phyloP scores from a whole-genome alignment of 2,113 vertebrate species.

The Caranx melampygus region DNA sequence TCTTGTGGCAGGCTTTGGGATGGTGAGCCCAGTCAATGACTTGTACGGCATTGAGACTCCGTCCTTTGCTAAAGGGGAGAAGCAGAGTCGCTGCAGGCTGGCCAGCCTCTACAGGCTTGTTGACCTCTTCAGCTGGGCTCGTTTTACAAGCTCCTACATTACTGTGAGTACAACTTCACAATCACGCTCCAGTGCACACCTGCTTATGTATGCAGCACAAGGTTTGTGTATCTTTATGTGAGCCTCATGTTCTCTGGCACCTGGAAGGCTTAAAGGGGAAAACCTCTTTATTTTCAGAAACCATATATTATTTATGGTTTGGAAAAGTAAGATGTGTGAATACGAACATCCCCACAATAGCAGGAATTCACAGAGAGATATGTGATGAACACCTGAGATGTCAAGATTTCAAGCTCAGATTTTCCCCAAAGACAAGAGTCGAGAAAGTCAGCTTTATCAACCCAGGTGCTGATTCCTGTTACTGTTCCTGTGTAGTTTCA shows the following conservation, averaged over 20 bases:
- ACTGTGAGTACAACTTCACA: slow-evolving; percentile 86
- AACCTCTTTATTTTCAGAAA: slow-evolving; percentile 37
- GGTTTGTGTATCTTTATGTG: slow-evolving; percentile 43
- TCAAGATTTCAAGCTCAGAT: slow-evolving; percentile 29
- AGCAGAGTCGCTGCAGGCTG: slow-evolving; percentile 91
- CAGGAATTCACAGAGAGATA: slow-evolving; percentile 39
- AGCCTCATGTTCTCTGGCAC: slow-evolving; percentile 6
- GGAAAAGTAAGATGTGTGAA: slow-evolving; percentile 37
- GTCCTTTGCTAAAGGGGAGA: slow-evolving; percentile 91
- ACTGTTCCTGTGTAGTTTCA: slow-evolving; percentile 30
- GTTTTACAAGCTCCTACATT: slow-evolving; percentile 91
- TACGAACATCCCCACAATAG: slow-evolving; percentile 25
- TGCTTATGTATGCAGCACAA: slow-evolving; percentile 49
- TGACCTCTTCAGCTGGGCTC: slow-evolving; percentile 95
- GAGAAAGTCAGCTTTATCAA: slow-evolving; percentile 39
- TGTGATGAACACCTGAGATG: slow-evolving; percentile 47
- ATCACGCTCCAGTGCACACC: slow-evolving; percentile 50
- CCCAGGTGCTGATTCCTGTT: slow-evolving; percentile 9
- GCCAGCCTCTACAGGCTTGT: slow-evolving; percentile 92
- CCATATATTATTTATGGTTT: slow-evolving; percentile 54
- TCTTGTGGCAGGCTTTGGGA: slow-evolving; percentile 86
- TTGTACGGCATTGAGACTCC: slow-evolving; percentile 88
- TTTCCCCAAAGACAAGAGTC: slow-evolving; percentile 42
- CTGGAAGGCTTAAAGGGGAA: slow-evolving; percentile 42
- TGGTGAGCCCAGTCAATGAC: slow-evolving; percentile 93